A percentile compares a stretch with the other conserved stretches of the same genome.
Conservation (phyloP, 2,113 vertebrate genomes). For the Thalassarche chlororhynchos region DNA sequence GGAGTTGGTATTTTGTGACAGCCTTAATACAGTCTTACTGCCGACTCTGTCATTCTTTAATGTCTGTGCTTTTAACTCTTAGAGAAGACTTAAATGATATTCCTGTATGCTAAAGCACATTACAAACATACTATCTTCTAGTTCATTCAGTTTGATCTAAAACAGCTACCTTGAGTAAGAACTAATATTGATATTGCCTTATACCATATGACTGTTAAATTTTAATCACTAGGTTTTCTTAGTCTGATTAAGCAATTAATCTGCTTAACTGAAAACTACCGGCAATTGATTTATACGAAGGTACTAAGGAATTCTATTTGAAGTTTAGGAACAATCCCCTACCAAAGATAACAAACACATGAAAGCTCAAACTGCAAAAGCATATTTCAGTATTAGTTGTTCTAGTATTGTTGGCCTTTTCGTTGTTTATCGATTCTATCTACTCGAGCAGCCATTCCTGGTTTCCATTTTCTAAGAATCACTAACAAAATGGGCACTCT, state of each 20-base stretch:
- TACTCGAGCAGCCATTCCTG: not conserved
- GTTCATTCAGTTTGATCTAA: conserved; percentile 39
- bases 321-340: conserved; percentile 44
- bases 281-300: conserved; percentile 32
- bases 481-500: not conserved
- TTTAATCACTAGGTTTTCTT: conserved; percentile 43
- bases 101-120: not conserved
- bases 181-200: conserved; percentile 17
- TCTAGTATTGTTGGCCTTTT: not conserved
- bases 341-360: not conserved
- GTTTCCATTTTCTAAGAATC: not conserved
- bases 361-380: not conserved
- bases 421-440: conserved; percentile 4
- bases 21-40: conserved; percentile 34
- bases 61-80: conserved; percentile 12
- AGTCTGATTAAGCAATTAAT: conserved; percentile 58
- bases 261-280: conserved; percentile 43
- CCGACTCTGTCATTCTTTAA: not conserved
- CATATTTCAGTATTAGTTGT: not conserved
- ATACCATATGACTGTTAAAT: conserved; percentile 15
- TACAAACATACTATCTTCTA: not conserved
- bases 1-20: conserved; percentile 9
- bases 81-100: conserved; percentile 31
- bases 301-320: conserved; percentile 40
- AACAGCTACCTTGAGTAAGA: conserved; percentile 38